Percentiles rank a stretch among this genome's conserved stretches.
Conservation (phyloP, 2,113 vertebrate species). For the Hippocampus comes region DNA sequence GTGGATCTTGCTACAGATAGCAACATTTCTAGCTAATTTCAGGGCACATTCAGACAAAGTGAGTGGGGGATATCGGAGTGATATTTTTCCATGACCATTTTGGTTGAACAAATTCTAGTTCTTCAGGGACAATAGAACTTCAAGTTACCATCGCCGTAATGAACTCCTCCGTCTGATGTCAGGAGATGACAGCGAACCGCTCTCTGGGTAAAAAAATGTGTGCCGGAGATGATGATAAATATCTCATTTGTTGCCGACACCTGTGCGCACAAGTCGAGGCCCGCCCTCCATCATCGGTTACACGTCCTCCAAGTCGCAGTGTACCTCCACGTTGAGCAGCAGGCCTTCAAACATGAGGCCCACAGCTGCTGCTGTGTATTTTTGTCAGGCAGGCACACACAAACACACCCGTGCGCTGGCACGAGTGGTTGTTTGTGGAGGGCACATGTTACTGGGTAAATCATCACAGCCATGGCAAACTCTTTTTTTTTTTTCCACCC, state of each 20-base stretch:
- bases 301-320: conserved; percentile 65
- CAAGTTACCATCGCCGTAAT: background rate
- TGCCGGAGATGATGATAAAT: conserved; percentile 51
- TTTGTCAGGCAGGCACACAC: conserved; percentile 53
- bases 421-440: conserved; percentile 62
- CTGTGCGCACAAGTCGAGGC: conserved; percentile 62
- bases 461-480: conserved; percentile 71
- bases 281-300: conserved; percentile 58
- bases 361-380: conserved; percentile 68
- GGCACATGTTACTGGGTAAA: conserved; percentile 72
- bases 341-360: conserved; percentile 62
- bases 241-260: conserved; percentile 66
- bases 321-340: conserved; percentile 61
- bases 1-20: conserved; percentile 8
- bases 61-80: too few species aligned
- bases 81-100: background rate
- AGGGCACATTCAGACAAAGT: too few species aligned
- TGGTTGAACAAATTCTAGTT: background rate
- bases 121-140: background rate
- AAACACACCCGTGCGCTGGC: conserved; percentile 59
- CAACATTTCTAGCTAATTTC: background rate
- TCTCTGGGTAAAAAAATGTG: conserved; percentile 14
- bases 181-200: background rate
- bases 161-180: background rate
- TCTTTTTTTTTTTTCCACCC: conserved; percentile 34